Evolutionary conservation across 2,113 vertebrate species (phyloP).

Genomic region (Taurulus bubalis): DNA sequence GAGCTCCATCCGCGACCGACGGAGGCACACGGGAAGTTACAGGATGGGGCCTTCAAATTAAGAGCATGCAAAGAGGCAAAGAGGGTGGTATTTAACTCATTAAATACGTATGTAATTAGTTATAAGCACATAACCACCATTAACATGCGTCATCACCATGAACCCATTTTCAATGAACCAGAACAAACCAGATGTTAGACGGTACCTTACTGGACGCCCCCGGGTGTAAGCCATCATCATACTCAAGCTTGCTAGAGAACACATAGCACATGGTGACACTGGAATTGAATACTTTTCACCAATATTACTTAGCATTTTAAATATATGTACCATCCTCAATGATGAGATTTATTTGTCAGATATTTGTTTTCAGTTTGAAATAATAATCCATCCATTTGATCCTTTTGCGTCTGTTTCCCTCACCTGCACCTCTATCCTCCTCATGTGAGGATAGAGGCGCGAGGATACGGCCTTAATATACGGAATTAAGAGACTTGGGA

Average conservation of each 20-base stretch:
- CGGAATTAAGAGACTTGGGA: too few relatives aligned
- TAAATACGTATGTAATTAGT: too few relatives aligned
- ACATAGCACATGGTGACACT: not conserved
- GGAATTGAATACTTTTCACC: not conserved
- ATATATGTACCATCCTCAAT: not conserved
- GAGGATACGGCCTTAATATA: too few relatives aligned
- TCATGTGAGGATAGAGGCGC: too few relatives aligned
- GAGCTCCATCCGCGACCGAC: not conserved
- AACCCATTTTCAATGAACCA: not conserved
- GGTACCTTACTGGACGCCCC: not conserved
- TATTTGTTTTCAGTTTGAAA: not conserved
- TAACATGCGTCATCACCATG: not conserved
- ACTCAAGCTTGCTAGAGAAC: not conserved
- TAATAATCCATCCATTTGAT: not conserved
- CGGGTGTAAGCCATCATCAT: not conserved
- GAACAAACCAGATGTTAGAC: not conserved
- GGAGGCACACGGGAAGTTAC: constrained; percentile 4
- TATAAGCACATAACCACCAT: too few relatives aligned
- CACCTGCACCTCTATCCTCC: too few relatives aligned
- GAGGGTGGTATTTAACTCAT: too few relatives aligned
- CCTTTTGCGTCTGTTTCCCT: too few relatives aligned
- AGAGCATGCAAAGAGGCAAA: not conserved
- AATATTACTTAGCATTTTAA: not conserved
- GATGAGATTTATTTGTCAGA: not conserved
- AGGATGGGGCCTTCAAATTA: constrained; percentile 27